Conservation (phyloP, 2,797 vertebrate genomes). For the Pogoniulus pusillus region DNA sequence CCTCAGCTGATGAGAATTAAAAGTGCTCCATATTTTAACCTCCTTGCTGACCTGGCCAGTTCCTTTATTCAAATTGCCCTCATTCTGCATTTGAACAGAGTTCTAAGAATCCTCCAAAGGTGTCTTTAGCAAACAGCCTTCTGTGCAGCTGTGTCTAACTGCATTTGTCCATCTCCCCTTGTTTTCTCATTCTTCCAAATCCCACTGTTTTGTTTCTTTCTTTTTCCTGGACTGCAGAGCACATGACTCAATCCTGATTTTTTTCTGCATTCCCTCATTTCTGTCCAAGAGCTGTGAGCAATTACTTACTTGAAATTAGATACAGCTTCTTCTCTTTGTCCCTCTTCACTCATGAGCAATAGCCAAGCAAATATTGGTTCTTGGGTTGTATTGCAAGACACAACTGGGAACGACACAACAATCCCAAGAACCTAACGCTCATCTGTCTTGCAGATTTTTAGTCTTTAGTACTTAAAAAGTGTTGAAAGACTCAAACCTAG, state of each 20-base stretch:
- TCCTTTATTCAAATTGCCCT: background rate
- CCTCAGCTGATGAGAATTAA: background rate
- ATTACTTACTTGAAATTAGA: background rate
- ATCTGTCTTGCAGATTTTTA: background rate
- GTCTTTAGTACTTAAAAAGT: background rate
- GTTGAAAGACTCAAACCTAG: background rate
- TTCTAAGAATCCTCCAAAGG: background rate
- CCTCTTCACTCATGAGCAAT: rapidly evolving
- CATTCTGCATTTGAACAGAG: background rate
- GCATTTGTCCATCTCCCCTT: background rate
- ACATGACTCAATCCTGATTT: background rate
- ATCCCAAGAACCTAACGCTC: background rate
- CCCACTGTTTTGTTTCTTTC: too few relatives aligned
- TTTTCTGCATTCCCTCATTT: background rate
- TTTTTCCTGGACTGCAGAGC: background rate
- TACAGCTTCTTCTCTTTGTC: background rate
- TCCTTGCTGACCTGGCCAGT: background rate
- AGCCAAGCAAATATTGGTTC: background rate
- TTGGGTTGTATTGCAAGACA: rapidly evolving
- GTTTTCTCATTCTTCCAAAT: background rate
- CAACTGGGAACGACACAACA: background rate
- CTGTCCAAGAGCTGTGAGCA: background rate
- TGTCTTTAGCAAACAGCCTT: background rate
- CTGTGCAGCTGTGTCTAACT: background rate
- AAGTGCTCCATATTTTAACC: background rate